Base-by-base conservation (phyloP, 2,888 invertebrate genomes). In the Conomelus anceps region DNA sequence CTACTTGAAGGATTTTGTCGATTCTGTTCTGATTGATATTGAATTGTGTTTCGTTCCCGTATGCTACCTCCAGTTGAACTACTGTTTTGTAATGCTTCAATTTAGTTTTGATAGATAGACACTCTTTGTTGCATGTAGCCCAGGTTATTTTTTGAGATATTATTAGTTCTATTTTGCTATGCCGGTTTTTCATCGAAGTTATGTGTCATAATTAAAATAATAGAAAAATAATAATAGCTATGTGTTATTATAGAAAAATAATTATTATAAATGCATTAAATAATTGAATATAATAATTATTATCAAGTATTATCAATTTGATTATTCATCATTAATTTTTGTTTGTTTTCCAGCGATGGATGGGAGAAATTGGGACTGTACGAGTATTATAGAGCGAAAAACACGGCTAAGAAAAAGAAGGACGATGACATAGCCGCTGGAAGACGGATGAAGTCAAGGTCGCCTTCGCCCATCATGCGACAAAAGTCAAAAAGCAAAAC, bases 361-460 rank as follows among this genome's bases (percentile, higher is more conserved):
- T 99, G 99, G 99, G 99, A 99, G 93, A 98, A 98, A 93, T 94
- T 99, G 92, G 99, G 98, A 91, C 94, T 99, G 89, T 99, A 98
- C 93, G 99, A 99, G 94, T 99, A 98, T 94, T 99, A 98, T 94
- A 98, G 98, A 94, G 98, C 98, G 7, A 99, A 99, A 94, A 97
- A 98, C 93, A 95, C 96, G 90, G 98, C 98, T 0, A 96, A 96
- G 91, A 98, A 97, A 92, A 96, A 96, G 92, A 98, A 98, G 93
- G 97, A 98, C 92, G 97, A 98, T 91, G 96, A 97, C 89, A 96
- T 98, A 89, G 94, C 94, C 22, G 95, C 95, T 88, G 98, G 98
- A 22, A 93, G 96, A 23, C 95, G 96, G 92, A 95, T 92, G 22
- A 92, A 91, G 92, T 97, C 98, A 0, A 95, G 95, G 91, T 96